Base-by-base conservation (phyloP, 2,888 invertebrate genomes). In the Amphipyra tragopoginis region DNA sequence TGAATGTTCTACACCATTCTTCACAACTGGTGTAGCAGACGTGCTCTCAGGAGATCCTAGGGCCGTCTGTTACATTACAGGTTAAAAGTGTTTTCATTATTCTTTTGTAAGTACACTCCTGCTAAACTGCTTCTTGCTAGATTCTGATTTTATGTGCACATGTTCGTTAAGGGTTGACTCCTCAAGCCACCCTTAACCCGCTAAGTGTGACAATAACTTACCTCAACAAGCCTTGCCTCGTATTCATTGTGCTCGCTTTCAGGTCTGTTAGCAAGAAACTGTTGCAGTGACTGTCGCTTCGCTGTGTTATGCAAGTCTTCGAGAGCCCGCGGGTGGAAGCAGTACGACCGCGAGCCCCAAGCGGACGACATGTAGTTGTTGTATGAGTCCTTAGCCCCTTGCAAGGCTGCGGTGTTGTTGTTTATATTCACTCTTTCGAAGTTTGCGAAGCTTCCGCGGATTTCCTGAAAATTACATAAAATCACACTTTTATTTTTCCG, bases 301-400 rank as follows among this genome's bases (percentile, higher is more conserved):
- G 44, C 77, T 10, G 45, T 14, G 2, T 50, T 9, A 26, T 79
- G 77, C 34, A 77, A 52, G 1, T 59, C 36, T 2, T 11, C 6
- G 2, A 77, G 65, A 0, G 57, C 77, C 2, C 4, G 13, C 10
- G 73, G 77, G 33, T 77, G 77, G 50, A 76, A 73, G 49, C 77
- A 77, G 49, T 62, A 70, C 11, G 52, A 55, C 48, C 66, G 68
- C 0, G 73, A 50, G 29, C 62, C 74, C 79, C 79, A 76, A 53
- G 54, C 77, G 0, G 58, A 54, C 6, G 10, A 21, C 1, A 77
- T 54, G 53, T 42, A 66, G 49, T 77, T 77, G 38, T 76, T 60
- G 57, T 77, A 80, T 4, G 64, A 64, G 3, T 61, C 66, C 40
- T 77, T 63, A 1, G 84, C 74, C 13, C 66, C 66, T 26, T 76